Evolutionary conservation across 2,113 vertebrate genomes (phyloP).

Genomic region (Mobula birostris): DNA sequence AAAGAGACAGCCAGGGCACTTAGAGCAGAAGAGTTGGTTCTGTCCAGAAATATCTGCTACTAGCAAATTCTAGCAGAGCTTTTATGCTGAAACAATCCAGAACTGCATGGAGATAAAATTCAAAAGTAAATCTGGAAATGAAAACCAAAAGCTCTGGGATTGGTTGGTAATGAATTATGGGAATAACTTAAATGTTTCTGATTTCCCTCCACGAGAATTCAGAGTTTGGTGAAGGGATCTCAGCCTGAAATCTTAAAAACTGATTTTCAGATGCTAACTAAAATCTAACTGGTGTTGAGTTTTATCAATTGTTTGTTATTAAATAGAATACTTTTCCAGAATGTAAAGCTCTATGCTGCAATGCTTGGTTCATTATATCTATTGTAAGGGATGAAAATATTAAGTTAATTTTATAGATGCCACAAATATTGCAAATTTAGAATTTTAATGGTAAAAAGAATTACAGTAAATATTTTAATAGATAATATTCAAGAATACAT

Average conservation of each 20-base stretch:
- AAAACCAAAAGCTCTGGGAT: background rate
- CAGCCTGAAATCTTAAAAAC: background rate
- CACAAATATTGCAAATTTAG: conserved; percentile 9
- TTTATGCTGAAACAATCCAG: background rate
- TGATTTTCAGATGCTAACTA: conserved; percentile 3
- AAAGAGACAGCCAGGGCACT: background rate
- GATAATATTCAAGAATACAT: background rate
- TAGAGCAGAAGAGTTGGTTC: background rate
- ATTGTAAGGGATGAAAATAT: background rate
- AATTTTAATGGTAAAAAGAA: background rate
- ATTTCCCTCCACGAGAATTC: too few relatives aligned
- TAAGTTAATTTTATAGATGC: conserved; percentile 5
- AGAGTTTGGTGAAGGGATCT: background rate
- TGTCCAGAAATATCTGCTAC: background rate
- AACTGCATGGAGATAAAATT: background rate
- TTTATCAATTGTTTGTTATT: background rate
- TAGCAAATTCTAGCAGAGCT: background rate
- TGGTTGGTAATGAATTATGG: background rate
- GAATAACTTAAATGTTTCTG: background rate
- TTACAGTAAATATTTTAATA: conserved; percentile 24
- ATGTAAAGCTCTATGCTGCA: background rate
- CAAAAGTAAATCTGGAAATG: background rate
- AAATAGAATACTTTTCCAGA: background rate
- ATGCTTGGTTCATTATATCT: background rate
- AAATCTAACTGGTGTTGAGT: background rate